Evolutionary conservation across 2,888 invertebrate genomes (phyloP).

Genomic region (Platerodrilus igneus): DNA sequence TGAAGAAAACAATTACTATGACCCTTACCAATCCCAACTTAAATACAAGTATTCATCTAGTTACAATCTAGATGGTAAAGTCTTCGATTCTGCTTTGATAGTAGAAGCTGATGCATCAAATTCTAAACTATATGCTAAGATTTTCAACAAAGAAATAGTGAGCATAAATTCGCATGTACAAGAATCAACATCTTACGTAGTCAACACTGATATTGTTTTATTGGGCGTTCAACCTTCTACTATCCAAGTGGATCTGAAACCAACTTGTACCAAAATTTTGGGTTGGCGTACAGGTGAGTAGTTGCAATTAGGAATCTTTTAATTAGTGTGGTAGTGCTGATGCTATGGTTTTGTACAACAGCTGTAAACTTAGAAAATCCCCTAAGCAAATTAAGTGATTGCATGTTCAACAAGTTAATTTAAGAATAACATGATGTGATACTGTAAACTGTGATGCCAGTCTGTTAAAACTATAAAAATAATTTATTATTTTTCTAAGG

Average conservation of each 20-base stretch:
- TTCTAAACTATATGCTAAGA: conserved; percentile 36
- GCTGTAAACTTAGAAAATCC: too few relatives aligned
- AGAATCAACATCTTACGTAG: conserved; percentile 10
- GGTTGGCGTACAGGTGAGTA: too few relatives aligned
- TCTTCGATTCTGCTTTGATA: conserved; percentile 31
- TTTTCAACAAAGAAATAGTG: conserved; percentile 53
- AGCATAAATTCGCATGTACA: conserved; percentile 32
- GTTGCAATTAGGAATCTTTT: too few relatives aligned
- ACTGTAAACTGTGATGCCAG: too few relatives aligned
- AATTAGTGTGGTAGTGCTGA: too few relatives aligned
- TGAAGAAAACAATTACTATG: conserved; percentile 26
- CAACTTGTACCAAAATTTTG: too few relatives aligned
- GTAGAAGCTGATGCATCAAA: conserved; percentile 30
- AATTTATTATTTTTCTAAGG: too few relatives aligned
- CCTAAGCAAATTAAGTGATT: too few relatives aligned
- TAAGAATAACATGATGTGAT: too few relatives aligned
- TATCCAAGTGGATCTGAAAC: conserved; percentile 51
- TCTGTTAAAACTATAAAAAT: too few relatives aligned
- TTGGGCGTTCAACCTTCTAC: conserved; percentile 52
- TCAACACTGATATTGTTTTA: conserved; percentile 50
- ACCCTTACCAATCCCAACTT: conserved; percentile 23
- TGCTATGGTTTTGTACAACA: too few relatives aligned
- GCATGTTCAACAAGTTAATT: too few relatives aligned
- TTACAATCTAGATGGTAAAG: conserved; percentile 32
- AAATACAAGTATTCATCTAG: conserved; percentile 25